A percentile compares a stretch with the other conserved stretches of the same genome.
Conservation (phyloP, 92 coral and sea anemone genomes). For the Diadumene lineata region DNA sequence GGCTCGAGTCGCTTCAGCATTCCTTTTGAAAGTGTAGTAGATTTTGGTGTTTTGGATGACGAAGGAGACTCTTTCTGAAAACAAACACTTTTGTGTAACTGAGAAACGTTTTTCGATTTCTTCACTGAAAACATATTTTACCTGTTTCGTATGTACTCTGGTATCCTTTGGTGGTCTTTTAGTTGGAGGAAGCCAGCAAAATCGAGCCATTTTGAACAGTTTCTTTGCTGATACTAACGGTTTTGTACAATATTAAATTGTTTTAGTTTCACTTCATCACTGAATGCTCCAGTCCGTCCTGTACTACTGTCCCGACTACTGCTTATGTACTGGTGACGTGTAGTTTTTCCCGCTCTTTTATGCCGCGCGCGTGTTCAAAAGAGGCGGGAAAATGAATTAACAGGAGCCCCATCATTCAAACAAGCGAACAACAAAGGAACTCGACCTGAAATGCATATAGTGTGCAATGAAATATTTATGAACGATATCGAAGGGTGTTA, state of each 20-base stretch:
- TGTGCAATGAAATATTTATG: too few species aligned
- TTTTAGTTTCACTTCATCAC: background rate
- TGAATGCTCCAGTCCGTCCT: too few species aligned
- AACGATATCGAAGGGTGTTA: too few species aligned
- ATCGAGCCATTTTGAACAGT: constrained; percentile 29
- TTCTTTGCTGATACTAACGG: background rate
- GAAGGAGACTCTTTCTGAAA: background rate
- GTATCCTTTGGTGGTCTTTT: constrained; percentile 10
- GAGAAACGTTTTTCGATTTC: background rate
- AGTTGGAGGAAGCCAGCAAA: constrained; percentile 33
- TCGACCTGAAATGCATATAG: too few species aligned
- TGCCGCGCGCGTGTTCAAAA: constrained; percentile 14
- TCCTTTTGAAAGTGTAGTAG: constrained; percentile 20
- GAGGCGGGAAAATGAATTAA: constrained; percentile 16
- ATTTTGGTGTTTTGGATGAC: background rate
- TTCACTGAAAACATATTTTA: background rate
- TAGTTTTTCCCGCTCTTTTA: background rate
- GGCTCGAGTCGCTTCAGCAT: constrained; percentile 36
- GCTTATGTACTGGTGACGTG: too few species aligned
- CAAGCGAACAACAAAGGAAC: too few species aligned
- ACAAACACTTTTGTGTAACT: background rate
- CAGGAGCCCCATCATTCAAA: constrained; percentile 22
- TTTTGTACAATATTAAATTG: background rate
- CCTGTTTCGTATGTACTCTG: background rate
- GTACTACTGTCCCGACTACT: too few species aligned